Evolutionary conservation across 1,140 invertebrate genomes (phyloP).

Genomic region (Diorhabda carinulata): DNA sequence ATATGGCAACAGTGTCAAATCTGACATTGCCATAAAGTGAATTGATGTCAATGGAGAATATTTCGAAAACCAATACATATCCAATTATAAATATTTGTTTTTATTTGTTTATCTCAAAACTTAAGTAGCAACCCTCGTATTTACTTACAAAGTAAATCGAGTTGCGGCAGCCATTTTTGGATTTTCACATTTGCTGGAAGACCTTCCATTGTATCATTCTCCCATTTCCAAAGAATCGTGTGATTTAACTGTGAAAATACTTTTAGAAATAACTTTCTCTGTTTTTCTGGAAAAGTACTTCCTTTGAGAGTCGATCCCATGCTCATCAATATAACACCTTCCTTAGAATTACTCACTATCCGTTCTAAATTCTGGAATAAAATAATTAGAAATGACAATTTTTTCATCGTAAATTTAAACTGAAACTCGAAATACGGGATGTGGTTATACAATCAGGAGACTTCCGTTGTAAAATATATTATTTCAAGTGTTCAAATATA

Average conservation of each 20-base stretch:
- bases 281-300: constrained; percentile 56
- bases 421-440: no score
- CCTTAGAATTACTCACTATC: constrained; percentile 61
- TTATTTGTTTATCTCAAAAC: no score
- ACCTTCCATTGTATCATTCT: constrained; percentile 54
- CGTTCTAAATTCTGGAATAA: constrained; percentile 54
- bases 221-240: constrained; percentile 71
- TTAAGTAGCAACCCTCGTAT: background rate
- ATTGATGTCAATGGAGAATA: no score
- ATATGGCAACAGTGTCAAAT: no score
- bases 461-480: no score
- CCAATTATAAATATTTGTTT: no score
- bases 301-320: constrained; percentile 66
- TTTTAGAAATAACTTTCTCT: constrained; percentile 56
- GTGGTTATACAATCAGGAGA: no score
- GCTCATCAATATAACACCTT: constrained; percentile 63
- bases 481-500: no score
- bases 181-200: constrained; percentile 61
- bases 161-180: constrained; percentile 67
- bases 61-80: no score
- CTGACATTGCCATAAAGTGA: no score
- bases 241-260: constrained; percentile 59
- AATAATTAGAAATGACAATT: background rate
- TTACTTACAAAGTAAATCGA: constrained; percentile 61
- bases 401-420: no score